Conservation (phyloP, 2,113 vertebrate genomes). For the Cottus gobio region DNA sequence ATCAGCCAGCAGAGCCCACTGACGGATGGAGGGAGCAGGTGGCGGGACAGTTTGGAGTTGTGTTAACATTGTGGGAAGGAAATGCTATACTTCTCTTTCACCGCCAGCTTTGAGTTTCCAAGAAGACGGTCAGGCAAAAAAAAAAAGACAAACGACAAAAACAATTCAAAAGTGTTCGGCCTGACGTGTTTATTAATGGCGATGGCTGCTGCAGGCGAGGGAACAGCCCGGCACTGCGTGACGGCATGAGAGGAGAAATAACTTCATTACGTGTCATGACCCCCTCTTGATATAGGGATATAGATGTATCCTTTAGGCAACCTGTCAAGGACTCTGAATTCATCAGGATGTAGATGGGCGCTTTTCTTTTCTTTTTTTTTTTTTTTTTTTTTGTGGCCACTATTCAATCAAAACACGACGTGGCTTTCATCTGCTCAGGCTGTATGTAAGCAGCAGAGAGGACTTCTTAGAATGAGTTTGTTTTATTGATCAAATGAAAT, state of each 20-base stretch:
- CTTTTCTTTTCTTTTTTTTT: slow-evolving; percentile 3
- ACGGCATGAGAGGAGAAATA: slow-evolving; percentile 54
- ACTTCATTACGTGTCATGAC: slow-evolving; percentile 72
- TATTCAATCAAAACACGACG: slow-evolving; percentile 40
- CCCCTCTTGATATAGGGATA: slow-evolving; percentile 50
- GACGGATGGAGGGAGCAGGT: slow-evolving; percentile 59
- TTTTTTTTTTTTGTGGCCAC: slow-evolving; percentile 23
- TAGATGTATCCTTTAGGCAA: slow-evolving; percentile 69
- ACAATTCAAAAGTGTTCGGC: slow-evolving; percentile 13
- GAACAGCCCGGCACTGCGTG: slow-evolving; percentile 38
- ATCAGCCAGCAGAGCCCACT: slow-evolving; percentile 30
- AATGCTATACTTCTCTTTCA: slow-evolving; percentile 15
- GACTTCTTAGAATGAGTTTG: slow-evolving; percentile 70
- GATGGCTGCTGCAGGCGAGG: slow-evolving; percentile 24
- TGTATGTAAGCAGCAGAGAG: slow-evolving; percentile 27
- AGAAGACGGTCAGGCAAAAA: slow-evolving; percentile 19
- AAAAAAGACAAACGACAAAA: slow-evolving; percentile 4
- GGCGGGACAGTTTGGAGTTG: slow-evolving; percentile 18
- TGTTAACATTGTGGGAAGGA: slow-evolving; percentile 3
- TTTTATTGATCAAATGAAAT: slow-evolving; percentile 78
- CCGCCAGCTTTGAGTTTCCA: slow-evolving; percentile 8
- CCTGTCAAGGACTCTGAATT: slow-evolving; percentile 71
- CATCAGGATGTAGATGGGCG: slow-evolving; percentile 60
- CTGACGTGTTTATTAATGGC: slow-evolving; percentile 61
- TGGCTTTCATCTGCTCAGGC: slow-evolving; percentile 20